Evolutionary conservation across 2,797 vertebrate genomes (phyloP).

Genomic region (Mus minutoides): DNA sequence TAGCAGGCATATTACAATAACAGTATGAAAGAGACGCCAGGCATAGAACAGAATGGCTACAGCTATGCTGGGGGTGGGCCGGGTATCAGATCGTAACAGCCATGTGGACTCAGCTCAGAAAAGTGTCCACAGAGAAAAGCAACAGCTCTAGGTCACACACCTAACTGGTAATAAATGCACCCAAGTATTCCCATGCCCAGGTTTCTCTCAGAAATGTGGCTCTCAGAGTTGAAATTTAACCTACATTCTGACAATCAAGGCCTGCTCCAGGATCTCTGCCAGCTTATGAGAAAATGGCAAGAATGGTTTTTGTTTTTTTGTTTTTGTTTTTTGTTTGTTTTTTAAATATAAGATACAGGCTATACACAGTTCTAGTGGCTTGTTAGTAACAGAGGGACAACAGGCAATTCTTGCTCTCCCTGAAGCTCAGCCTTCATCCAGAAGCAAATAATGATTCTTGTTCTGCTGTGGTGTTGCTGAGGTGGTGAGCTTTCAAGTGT

Average conservation of each 20-base stretch:
- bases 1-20: too few relatives aligned
- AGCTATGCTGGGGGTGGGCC: too few relatives aligned
- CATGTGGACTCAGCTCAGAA: not conserved
- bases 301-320: too few relatives aligned
- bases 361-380: not conserved
- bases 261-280: too few relatives aligned
- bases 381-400: not conserved
- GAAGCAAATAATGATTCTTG: not conserved
- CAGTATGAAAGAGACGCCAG: too few relatives aligned
- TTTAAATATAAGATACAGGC: not conserved
- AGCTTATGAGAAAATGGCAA: too few relatives aligned
- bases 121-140: not conserved
- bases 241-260: too few relatives aligned
- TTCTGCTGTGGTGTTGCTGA: not conserved
- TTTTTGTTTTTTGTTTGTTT: too few relatives aligned
- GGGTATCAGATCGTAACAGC: too few relatives aligned
- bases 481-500: not conserved
- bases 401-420: not conserved
- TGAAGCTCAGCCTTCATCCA: not conserved
- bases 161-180: not conserved
- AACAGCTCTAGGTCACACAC: not conserved
- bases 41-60: too few relatives aligned
- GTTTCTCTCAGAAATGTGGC: constrained; percentile 1
- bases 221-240: not conserved
- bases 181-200: not conserved